phyloP scores from a whole-genome alignment of 2,797 vertebrate genomes.

The Hyperoplus lanceolatus region DNA sequence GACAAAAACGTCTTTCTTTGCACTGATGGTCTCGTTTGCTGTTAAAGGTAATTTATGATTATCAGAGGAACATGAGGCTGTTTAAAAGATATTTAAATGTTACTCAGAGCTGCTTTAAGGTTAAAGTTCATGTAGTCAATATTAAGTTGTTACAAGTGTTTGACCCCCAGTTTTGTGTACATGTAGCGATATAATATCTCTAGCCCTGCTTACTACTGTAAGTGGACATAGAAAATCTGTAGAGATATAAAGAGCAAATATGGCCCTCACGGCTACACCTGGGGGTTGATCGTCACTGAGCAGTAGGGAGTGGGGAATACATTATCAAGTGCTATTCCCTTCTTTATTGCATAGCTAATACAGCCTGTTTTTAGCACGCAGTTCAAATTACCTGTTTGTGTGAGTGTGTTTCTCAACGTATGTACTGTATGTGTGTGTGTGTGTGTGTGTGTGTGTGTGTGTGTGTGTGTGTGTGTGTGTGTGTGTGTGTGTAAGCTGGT shows the following conservation, averaged over 20 bases:
- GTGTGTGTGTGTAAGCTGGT: constrained; percentile 23
- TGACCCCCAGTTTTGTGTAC: neutral
- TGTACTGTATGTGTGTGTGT: constrained; percentile 8
- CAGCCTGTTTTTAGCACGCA: constrained; percentile 36
- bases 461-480: constrained; percentile 16
- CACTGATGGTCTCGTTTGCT: too few species aligned
- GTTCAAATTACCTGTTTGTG: constrained; percentile 38
- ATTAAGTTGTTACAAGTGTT: neutral
- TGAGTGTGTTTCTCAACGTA: constrained; percentile 11
- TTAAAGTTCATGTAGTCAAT: neutral
- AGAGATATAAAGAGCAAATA: constrained; percentile 17
- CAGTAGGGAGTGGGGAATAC: constrained; percentile 31
- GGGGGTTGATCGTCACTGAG: constrained; percentile 47
- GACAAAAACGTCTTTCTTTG: too few species aligned
- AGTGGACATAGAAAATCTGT: neutral
- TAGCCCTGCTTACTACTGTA: neutral
- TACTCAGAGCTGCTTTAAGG: neutral
- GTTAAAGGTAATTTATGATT: too few species aligned
- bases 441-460: constrained; percentile 25
- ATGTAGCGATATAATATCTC: neutral
- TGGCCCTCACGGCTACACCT: neutral
- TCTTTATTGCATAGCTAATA: constrained; percentile 63
- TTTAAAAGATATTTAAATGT: too few species aligned
- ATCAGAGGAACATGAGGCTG: too few species aligned
- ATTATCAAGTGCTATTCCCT: constrained; percentile 46